Conservation (phyloP, 2,888 invertebrate species). For the Agrotis puta region DNA sequence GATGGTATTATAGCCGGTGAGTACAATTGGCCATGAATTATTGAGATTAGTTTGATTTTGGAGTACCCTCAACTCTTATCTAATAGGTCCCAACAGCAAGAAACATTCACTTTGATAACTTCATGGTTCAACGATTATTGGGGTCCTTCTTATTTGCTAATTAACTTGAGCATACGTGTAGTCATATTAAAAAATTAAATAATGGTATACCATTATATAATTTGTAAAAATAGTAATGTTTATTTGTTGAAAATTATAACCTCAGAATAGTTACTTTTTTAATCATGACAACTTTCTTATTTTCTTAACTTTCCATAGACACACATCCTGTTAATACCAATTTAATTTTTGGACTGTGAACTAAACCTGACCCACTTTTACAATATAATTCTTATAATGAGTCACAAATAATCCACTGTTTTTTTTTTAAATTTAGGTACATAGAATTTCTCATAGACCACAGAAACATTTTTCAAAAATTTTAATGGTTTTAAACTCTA, state of each 20-base stretch:
- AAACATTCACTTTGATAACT: slow-evolving; percentile 60
- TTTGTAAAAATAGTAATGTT: neutral
- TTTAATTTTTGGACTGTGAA: neutral
- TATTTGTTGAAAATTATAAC: slow-evolving; percentile 21
- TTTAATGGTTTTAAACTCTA: no score
- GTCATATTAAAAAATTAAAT: neutral
- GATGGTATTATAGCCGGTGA: slow-evolving; percentile 96
- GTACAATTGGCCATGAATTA: slow-evolving; percentile 53
- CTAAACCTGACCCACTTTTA: neutral
- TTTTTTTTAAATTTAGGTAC: no score
- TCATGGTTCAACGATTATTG: slow-evolving; percentile 76
- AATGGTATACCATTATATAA: neutral
- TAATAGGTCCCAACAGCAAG: slow-evolving; percentile 8
- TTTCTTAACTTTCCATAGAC: slow-evolving; percentile 21
- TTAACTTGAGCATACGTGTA: slow-evolving; percentile 41
- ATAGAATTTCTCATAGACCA: no score
- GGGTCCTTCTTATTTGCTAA: slow-evolving; percentile 71
- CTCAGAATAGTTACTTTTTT: slow-evolving; percentile 49
- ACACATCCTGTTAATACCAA: neutral
- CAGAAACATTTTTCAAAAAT: no score
- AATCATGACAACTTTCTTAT: slow-evolving; percentile 35
- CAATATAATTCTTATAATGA: no score
- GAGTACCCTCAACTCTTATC: neutral
- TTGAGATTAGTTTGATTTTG: neutral
- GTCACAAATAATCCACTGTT: no score